Conservation (phyloP, 1,140 invertebrate genomes). For the Drosophila athabasca region DNA sequence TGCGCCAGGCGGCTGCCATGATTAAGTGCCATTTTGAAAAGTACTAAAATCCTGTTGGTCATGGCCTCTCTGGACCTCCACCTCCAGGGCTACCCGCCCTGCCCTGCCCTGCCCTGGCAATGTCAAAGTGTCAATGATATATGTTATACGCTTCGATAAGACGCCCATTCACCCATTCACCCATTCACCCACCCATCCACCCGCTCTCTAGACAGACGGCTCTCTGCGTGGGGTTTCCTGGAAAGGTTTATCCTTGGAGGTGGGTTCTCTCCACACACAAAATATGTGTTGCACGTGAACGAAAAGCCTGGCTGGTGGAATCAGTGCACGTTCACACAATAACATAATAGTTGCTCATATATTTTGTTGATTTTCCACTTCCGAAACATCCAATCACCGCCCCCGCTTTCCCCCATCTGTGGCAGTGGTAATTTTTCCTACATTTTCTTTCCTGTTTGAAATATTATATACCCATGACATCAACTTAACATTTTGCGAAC, state of each 20-base stretch:
- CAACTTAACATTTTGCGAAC: slow-evolving; percentile 31
- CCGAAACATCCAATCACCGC: not conserved
- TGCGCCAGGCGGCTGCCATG: slow-evolving; percentile 80
- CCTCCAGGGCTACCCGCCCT: not conserved
- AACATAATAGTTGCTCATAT: slow-evolving; percentile 81
- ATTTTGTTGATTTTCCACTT: slow-evolving; percentile 60
- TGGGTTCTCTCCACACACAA: slow-evolving; percentile 13
- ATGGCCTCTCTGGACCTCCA: slow-evolving; percentile 54
- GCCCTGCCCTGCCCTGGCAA: slow-evolving; percentile 31
- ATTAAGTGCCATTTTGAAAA: slow-evolving; percentile 83
- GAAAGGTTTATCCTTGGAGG: not conserved
- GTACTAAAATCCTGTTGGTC: slow-evolving; percentile 82
- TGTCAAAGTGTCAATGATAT: slow-evolving; percentile 83
- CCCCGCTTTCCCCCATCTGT: not conserved
- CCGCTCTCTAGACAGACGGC: slow-evolving; percentile 1
- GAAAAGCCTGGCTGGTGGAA: slow-evolving; percentile 62
- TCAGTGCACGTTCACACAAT: slow-evolving; percentile 80
- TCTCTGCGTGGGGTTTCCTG: not conserved
- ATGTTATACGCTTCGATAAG: slow-evolving; percentile 81
- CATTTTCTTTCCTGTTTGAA: slow-evolving; percentile 48
- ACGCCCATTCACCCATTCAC: slow-evolving; percentile 40
- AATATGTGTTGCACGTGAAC: slow-evolving; percentile 71
- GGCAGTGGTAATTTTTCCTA: slow-evolving; percentile 49
- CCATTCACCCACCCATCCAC: not conserved
- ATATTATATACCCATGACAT: slow-evolving; percentile 63